A percentile compares a stretch with the other conserved stretches of the same genome.
phyloP scores from a whole-genome alignment of 2,797 vertebrate species.

The Spinus pinus region DNA sequence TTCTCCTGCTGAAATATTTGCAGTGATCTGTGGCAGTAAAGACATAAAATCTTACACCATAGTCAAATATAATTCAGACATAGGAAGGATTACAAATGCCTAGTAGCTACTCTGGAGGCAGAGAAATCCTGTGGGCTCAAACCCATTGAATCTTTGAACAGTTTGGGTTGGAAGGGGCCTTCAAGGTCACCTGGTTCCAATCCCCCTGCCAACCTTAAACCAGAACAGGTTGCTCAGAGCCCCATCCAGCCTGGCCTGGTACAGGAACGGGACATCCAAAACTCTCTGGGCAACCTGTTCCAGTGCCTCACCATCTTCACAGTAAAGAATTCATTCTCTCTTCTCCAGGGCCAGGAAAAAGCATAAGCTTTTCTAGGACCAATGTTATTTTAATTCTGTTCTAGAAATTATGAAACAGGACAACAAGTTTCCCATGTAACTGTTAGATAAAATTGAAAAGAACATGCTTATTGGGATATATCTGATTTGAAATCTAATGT shows the following conservation, averaged over 20 bases:
- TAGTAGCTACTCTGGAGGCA: neutral
- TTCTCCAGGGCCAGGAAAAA: neutral
- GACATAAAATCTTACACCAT: neutral
- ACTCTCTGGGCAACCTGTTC: neutral
- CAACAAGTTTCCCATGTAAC: neutral
- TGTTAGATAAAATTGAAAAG: neutral
- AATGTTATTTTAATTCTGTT: neutral
- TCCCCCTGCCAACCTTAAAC: neutral
- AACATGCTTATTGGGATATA: neutral
- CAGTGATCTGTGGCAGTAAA: neutral
- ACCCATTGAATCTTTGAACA: neutral
- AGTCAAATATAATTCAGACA: neutral
- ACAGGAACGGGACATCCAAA: neutral
- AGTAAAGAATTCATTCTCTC: neutral
- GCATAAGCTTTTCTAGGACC: neutral
- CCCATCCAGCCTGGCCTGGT: neutral
- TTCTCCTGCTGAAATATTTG: neutral
- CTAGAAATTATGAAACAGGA: neutral
- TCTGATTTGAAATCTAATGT: neutral
- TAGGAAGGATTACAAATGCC: neutral
- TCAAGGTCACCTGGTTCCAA: neutral
- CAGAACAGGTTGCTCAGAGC: neutral
- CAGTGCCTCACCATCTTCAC: neutral
- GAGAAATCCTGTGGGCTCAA: neutral
- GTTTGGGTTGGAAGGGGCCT: neutral